Percentiles rank a stretch among this genome's conserved stretches.
Conservation (phyloP, 2,797 vertebrate genomes). For the Simalia tracyae region DNA sequence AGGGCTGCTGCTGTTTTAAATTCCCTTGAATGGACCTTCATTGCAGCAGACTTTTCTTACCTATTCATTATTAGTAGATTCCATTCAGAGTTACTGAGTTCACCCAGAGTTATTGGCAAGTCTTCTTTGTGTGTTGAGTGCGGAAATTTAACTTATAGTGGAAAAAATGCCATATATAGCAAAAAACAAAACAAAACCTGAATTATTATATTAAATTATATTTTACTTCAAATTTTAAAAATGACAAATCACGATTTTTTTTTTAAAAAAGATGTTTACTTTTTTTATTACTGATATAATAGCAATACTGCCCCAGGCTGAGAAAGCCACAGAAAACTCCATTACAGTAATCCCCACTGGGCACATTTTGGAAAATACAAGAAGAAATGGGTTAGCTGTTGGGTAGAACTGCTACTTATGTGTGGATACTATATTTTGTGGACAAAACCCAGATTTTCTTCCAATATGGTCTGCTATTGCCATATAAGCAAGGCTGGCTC, state of each 20-base stretch:
- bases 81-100: background rate
- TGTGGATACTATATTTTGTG: background rate
- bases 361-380: background rate
- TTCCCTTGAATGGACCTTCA: background rate
- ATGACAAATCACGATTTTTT: background rate
- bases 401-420: background rate
- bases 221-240: background rate
- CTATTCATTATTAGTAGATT: background rate
- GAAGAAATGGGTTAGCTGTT: background rate
- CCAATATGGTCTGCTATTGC: background rate
- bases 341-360: background rate
- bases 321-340: background rate
- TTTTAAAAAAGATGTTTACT: background rate
- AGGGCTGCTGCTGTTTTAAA: constrained; percentile 29
- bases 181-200: background rate
- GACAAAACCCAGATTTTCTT: background rate
- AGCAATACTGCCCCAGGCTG: background rate
- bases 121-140: background rate
- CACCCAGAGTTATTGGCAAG: background rate
- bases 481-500: background rate
- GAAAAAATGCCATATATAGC: background rate
- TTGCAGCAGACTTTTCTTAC: background rate
- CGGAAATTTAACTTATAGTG: background rate
- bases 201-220: background rate
- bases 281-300: background rate